A percentile compares a stretch with the other conserved stretches of the same genome.
Evolutionary conservation across 2,113 vertebrate species (phyloP).

Genomic region (Piprites chloris): DNA sequence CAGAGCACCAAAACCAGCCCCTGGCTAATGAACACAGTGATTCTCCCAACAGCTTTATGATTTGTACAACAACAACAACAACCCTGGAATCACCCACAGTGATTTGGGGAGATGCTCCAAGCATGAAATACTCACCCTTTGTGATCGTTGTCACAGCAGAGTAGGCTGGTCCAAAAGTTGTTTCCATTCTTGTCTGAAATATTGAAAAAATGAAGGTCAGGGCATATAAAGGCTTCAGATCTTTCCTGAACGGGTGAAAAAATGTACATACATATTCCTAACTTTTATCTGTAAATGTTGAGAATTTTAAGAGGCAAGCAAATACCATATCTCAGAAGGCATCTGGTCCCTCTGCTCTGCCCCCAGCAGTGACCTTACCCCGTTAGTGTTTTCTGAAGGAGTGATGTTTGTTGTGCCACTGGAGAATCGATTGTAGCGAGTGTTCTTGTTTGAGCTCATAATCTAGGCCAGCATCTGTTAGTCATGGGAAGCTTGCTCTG

Average conservation of each 20-base stretch:
- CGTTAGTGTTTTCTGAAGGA: slow-evolving; percentile 67
- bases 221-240: not conserved
- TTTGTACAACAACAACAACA: not conserved
- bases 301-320: not conserved
- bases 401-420: slow-evolving; percentile 69
- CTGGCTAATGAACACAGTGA: not conserved
- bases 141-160: slow-evolving; percentile 87
- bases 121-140: slow-evolving; percentile 79
- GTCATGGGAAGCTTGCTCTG: slow-evolving; percentile 64
- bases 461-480: slow-evolving; percentile 72
- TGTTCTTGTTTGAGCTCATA: slow-evolving; percentile 81
- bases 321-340: not conserved
- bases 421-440: slow-evolving; percentile 77
- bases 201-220: not conserved
- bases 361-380: slow-evolving; percentile 69
- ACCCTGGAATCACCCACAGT: not conserved
- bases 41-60: not conserved
- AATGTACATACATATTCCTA: not conserved
- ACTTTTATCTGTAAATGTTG: not conserved
- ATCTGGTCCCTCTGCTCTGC: not conserved
- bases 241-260: not conserved
- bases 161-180: slow-evolving; percentile 89
- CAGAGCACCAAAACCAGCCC: not conserved
- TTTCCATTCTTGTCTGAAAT: slow-evolving; percentile 91
- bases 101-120: not conserved